Evolutionary conservation across 2,797 vertebrate genomes (phyloP).

Genomic region (Chelidonichthys spinosus): DNA sequence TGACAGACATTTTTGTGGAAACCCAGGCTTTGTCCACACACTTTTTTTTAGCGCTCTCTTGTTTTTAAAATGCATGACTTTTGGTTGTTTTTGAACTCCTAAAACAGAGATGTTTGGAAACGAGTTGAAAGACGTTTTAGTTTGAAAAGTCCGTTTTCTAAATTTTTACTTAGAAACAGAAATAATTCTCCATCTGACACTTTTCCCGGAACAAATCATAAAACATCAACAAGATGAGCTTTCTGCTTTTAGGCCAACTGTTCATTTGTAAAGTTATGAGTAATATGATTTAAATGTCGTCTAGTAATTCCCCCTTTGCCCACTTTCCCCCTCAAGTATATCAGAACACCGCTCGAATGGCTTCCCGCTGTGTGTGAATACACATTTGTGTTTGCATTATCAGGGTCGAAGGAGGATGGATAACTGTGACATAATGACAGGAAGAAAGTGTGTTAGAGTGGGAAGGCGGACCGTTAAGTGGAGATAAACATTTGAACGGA

Average conservation of each 20-base stretch:
- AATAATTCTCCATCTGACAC: neutral
- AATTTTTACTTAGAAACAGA: neutral
- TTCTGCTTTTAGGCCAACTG: constrained; percentile 8
- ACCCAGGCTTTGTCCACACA: neutral
- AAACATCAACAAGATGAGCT: too few relatives aligned
- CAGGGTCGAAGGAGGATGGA: constrained; percentile 28
- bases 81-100: neutral
- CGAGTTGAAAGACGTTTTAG: neutral
- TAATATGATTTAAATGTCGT: neutral
- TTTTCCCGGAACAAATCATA: neutral
- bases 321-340: constrained; percentile 12
- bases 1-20: constrained; percentile 18
- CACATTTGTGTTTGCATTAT: constrained; percentile 30
- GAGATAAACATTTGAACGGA: constrained; percentile 7
- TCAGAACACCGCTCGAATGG: constrained; percentile 1
- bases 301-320: too few relatives aligned
- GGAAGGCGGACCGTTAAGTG: constrained; percentile 27
- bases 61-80: neutral
- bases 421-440: constrained; percentile 47
- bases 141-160: neutral
- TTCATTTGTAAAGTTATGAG: constrained; percentile 2
- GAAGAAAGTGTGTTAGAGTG: constrained; percentile 25
- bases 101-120: neutral
- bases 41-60: too few relatives aligned
- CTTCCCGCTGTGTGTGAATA: neutral